phyloP scores from a whole-genome alignment of 1,140 invertebrate species.

The Contarinia nasturtii region DNA sequence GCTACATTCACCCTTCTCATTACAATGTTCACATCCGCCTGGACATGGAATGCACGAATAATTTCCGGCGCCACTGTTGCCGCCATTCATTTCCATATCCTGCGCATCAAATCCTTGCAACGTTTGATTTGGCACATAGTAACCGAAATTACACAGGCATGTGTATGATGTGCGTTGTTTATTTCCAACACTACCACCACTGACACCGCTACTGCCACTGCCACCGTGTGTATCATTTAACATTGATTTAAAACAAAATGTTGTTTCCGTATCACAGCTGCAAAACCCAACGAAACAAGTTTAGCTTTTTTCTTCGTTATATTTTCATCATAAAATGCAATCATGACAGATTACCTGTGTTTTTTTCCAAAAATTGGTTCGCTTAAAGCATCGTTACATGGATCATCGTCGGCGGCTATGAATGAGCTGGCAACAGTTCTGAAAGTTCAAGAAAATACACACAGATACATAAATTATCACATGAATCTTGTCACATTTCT shows the following conservation, averaged over 20 bases:
- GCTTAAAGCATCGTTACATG: slow-evolving; percentile 23
- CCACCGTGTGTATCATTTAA: slow-evolving; percentile 13
- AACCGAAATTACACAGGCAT: slow-evolving; percentile 27
- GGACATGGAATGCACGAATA: slow-evolving; percentile 37
- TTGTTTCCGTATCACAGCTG: slow-evolving; percentile 23
- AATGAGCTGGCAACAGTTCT: slow-evolving; percentile 23
- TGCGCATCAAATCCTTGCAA: slow-evolving; percentile 25
- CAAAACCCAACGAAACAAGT: too few relatives aligned
- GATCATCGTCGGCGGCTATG: slow-evolving; percentile 22
- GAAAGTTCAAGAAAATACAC: not conserved
- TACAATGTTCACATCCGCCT: slow-evolving; percentile 30
- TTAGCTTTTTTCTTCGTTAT: too few relatives aligned
- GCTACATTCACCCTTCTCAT: slow-evolving; percentile 29
- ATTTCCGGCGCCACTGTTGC: slow-evolving; percentile 22
- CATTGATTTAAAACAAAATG: slow-evolving; percentile 18
- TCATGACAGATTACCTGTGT: slow-evolving; percentile 13
- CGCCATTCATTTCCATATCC: slow-evolving; percentile 18
- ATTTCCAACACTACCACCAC: too few relatives aligned
- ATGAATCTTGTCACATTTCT: too few relatives aligned
- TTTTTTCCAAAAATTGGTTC: slow-evolving; percentile 22
- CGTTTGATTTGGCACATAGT: slow-evolving; percentile 24
- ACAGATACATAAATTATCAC: not conserved
- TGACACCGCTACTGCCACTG: slow-evolving; percentile 9
- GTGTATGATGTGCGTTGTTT: slow-evolving; percentile 13
- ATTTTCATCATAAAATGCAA: not conserved